Evolutionary conservation across 1,140 invertebrate genomes (phyloP).

Genomic region (Drosophila novamexicana): DNA sequence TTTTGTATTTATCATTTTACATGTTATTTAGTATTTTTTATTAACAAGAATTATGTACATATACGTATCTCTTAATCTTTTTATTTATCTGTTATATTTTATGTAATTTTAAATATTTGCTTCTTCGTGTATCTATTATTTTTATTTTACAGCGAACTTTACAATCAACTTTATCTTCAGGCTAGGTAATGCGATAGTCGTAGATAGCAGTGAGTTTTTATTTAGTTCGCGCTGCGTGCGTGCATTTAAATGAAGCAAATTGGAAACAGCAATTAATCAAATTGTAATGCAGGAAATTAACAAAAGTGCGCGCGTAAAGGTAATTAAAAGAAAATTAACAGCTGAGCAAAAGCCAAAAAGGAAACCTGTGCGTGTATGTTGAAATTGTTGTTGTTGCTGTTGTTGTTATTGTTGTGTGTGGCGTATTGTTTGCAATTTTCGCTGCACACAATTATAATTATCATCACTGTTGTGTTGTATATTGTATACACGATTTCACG

Average conservation of each 20-base stretch:
- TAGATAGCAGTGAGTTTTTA: slow-evolving; percentile 7
- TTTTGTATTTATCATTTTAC: not conserved
- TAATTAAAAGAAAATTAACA: slow-evolving; percentile 49
- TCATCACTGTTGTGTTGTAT: slow-evolving; percentile 27
- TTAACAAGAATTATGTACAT: not conserved
- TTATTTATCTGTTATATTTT: not conserved
- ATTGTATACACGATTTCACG: slow-evolving; percentile 35
- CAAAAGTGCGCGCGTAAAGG: slow-evolving; percentile 39
- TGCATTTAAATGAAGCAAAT: slow-evolving; percentile 31
- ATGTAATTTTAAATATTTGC: not conserved
- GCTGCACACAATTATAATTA: slow-evolving; percentile 46
- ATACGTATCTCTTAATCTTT: not conserved
- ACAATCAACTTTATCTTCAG: not conserved
- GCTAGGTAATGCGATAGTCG: not conserved
- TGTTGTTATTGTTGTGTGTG: not conserved
- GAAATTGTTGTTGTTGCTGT: not conserved
- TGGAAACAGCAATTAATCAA: slow-evolving; percentile 40
- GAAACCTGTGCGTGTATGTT: slow-evolving; percentile 16
- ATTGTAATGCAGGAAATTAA: slow-evolving; percentile 45
- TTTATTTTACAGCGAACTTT: not conserved
- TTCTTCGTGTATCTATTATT: not conserved
- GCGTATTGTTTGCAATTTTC: slow-evolving; percentile 41
- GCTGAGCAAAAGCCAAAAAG: slow-evolving; percentile 35
- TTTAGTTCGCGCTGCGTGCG: slow-evolving; percentile 31
- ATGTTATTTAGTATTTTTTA: not conserved